A percentile compares a stretch with the other conserved stretches of the same genome.
These are phyloP conservation scores for Parasteatoda tepidariorum DNA, from an alignment of 1,140 invertebrate genomes.

Conservation along the genomic window DNA sequence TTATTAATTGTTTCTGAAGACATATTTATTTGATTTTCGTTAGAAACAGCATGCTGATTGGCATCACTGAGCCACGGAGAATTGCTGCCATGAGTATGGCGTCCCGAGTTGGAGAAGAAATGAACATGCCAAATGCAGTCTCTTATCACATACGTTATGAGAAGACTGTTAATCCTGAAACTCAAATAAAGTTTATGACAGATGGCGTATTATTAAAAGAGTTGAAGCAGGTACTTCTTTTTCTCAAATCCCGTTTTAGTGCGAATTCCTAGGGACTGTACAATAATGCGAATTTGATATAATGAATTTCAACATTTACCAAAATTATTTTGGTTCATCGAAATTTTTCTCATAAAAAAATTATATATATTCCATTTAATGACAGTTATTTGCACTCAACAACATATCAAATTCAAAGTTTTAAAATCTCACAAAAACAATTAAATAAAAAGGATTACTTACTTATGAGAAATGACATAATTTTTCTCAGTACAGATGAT, in stretches of 20 bases:
- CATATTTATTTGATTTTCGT: neutral
- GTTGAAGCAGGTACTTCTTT: constrained; percentile 67
- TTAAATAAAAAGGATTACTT: no score
- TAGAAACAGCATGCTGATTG: constrained; percentile 82
- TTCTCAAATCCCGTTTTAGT: no score
- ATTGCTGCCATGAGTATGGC: constrained; percentile 99
- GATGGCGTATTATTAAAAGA: constrained; percentile 96
- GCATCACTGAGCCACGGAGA: constrained; percentile 94
- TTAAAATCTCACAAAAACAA: no score
- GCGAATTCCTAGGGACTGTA: no score
- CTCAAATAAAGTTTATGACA: constrained; percentile 99
- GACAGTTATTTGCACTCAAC: no score
- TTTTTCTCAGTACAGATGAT: no score
- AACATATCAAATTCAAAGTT: no score
- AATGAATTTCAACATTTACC: no score
- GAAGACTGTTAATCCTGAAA: constrained; percentile 82
- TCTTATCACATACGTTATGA: constrained; percentile 98
- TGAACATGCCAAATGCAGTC: constrained; percentile 84
- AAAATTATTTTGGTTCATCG: neutral
- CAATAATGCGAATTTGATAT: no score
- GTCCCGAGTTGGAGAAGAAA: constrained; percentile 88
- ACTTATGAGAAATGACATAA: no score
- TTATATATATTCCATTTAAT: no score
- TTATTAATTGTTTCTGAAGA: no score
- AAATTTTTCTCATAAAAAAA: neutral